These are phyloP conservation scores for Halcyon badia DNA, from an alignment of 2,797 vertebrate species.

Conservation along the genomic window DNA sequence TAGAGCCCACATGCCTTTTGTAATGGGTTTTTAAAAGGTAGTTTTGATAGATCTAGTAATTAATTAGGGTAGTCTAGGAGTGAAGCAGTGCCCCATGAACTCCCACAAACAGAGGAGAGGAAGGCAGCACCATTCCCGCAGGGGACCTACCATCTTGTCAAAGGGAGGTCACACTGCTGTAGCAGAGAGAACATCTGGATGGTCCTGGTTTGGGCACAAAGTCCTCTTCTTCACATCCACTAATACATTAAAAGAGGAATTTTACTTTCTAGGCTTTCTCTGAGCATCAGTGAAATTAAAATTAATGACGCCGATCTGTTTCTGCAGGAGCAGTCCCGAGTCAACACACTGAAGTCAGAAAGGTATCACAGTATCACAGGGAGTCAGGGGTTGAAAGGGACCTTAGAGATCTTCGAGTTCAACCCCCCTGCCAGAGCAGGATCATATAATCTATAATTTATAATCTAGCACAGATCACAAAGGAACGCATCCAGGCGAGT, in stretches of 20 bases:
- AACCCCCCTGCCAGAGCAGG: too few species aligned
- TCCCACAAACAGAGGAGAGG: neutral
- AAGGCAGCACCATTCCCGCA: neutral
- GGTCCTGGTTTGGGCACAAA: neutral
- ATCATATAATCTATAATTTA: too few species aligned
- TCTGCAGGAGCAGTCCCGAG: neutral
- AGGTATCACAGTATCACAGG: neutral
- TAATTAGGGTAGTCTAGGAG: accelerated
- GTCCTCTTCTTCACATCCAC: neutral
- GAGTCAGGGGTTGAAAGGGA: too few species aligned
- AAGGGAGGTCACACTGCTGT: accelerated
- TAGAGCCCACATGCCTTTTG: accelerated
- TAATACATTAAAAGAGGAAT: neutral
- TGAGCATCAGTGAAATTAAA: neutral
- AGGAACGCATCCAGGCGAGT: too few species aligned
- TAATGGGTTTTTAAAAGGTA: neutral
- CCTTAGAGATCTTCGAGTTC: too few species aligned
- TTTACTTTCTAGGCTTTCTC: neutral
- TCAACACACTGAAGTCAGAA: neutral
- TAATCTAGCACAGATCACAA: too few species aligned
- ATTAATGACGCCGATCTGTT: neutral
- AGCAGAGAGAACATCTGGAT: neutral
- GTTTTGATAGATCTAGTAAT: neutral
- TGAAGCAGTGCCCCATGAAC: neutral
- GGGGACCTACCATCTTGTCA: neutral